Evolutionary conservation across 1,140 invertebrate genomes (phyloP).

Genomic region (Rhyzopertha dominica): DNA sequence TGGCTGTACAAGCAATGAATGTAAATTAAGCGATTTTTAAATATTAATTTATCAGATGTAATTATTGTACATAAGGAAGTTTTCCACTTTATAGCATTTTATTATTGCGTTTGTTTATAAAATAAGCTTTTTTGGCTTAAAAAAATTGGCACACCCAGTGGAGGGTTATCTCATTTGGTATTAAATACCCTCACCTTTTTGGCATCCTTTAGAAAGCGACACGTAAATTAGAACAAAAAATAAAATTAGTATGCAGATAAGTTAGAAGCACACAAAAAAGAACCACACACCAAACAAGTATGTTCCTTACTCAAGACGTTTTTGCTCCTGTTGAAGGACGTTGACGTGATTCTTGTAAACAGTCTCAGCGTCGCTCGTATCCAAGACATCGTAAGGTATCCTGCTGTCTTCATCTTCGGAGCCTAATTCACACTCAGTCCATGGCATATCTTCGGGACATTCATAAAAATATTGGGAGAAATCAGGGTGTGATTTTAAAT

Average conservation of each 20-base stretch:
- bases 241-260: slow-evolving; percentile 11
- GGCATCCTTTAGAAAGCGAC: slow-evolving; percentile 26
- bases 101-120: too few species aligned
- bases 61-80: too few species aligned
- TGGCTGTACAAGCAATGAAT: too few species aligned
- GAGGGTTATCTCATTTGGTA: too few species aligned
- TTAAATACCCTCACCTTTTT: slow-evolving; percentile 24
- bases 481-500: slow-evolving; percentile 80
- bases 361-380: slow-evolving; percentile 84
- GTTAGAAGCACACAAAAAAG: slow-evolving; percentile 13
- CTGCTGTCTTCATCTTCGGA: slow-evolving; percentile 61
- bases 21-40: too few species aligned
- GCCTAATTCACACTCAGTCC: slow-evolving; percentile 72
- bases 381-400: slow-evolving; percentile 88
- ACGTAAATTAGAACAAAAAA: slow-evolving; percentile 11
- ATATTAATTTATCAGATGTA: too few species aligned
- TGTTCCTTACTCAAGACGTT: slow-evolving; percentile 76
- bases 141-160: too few species aligned
- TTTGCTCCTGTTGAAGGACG: slow-evolving; percentile 83
- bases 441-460: slow-evolving; percentile 69
- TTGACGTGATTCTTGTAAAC: slow-evolving; percentile 90
- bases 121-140: too few species aligned
- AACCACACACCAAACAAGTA: slow-evolving; percentile 1
- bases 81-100: too few species aligned
- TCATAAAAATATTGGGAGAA: slow-evolving; percentile 89